Evolutionary conservation across 1,140 invertebrate species (phyloP), one percentile per base, ranked within the genome.

Genomic region (Aphidius ervi): DNA sequence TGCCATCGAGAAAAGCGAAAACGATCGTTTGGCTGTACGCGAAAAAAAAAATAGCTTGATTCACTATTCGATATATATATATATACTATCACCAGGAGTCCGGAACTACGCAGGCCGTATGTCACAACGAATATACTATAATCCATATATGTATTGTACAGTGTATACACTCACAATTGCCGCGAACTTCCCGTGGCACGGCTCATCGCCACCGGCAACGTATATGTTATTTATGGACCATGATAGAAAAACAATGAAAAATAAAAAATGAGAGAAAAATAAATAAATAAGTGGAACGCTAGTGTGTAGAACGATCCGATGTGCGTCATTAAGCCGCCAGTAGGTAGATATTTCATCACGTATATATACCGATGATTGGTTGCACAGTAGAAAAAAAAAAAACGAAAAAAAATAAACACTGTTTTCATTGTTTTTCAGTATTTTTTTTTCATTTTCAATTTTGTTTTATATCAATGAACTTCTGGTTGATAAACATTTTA

Each of bases 141-240:
- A 31, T 40, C 52, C 52, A 39, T 54, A 40, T 42, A 41, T 41
- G 39, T 8, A 54, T 54, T 54, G 52, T 16, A 42, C 39, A 54
- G 23, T 31, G 4, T 31, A 31, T 48, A n/a, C 47, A 48, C 47
- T 48, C 20, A 9, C 20, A 7, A 9, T 7, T 9, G 43, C 43
- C 7, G 10, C 43, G 7, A 45, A 9, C 43, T 10, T 9, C 10
- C 10, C 43, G 16, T n/a, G 16, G 46, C 56, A 57, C 40, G 56
- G 56, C 56, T 57, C 56, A 57, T 57, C 56, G 56, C 45, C 56
- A 45, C 31, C 10, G 46, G 45, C 46, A 57, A 57, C 46, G 31
- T 57, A 57, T 57, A 57, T 48, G 56, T 57, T 57, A 57, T 57
- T 57, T 57, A 57, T 57, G 45, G 16, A n/a, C 16, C 46, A 39